Evolutionary conservation across 2,113 vertebrate genomes (phyloP).

Genomic region (Gymnarchus niloticus): DNA sequence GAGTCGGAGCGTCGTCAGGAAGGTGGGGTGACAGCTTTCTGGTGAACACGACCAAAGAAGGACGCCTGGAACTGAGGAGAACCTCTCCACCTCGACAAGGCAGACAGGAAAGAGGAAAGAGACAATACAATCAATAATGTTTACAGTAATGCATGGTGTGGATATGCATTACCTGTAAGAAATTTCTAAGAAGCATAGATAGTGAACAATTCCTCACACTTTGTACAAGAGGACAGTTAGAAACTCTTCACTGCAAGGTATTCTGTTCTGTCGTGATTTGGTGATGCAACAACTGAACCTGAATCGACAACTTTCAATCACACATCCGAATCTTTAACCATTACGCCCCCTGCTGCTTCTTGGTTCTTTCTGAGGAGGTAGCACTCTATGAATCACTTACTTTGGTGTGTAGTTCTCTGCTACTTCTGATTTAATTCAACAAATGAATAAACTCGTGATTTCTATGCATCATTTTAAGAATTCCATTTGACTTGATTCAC

Average conservation of each 20-base stretch:
- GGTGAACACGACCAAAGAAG: not conserved
- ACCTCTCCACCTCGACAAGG: not conserved
- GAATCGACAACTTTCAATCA: not conserved
- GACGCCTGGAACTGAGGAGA: too few species aligned
- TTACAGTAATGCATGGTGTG: not conserved
- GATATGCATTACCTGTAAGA: not conserved
- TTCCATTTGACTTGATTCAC: constrained; percentile 1
- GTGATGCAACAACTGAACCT: too few species aligned
- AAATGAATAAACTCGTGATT: not conserved
- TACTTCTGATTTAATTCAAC: not conserved
- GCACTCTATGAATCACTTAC: too few species aligned
- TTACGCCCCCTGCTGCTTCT: not conserved
- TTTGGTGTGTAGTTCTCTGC: not conserved
- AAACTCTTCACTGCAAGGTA: too few species aligned
- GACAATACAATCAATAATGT: not conserved
- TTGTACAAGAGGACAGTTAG: not conserved
- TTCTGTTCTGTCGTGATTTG: too few species aligned
- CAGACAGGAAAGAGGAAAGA: not conserved
- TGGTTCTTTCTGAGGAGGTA: not conserved
- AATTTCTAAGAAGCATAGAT: not conserved
- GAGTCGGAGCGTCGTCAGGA: not conserved
- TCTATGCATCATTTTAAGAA: not conserved
- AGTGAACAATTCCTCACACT: not conserved
- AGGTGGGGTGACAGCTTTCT: not conserved
- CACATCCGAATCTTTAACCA: not conserved